phyloP scores from a whole-genome alignment of 1,140 invertebrate genomes.

The Drosophila tristis region DNA sequence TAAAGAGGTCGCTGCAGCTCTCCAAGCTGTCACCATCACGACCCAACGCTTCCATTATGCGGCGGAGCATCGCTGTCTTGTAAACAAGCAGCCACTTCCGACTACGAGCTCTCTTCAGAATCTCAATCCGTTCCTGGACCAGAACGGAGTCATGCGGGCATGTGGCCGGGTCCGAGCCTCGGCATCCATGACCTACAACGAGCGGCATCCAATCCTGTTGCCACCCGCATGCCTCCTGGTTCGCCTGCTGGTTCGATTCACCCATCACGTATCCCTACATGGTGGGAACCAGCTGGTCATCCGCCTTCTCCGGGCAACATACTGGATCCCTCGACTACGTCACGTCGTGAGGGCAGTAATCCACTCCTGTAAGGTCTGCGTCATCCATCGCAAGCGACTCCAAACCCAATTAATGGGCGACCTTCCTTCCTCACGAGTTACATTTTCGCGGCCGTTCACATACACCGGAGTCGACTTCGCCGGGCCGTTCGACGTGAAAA shows the following conservation, averaged over 20 bases:
- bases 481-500: neutral
- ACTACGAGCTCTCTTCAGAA: neutral
- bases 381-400: neutral
- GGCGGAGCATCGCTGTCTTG: neutral
- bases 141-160: neutral
- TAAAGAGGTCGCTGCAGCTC: neutral
- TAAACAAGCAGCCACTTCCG: neutral
- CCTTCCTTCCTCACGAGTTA: neutral
- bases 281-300: too few species aligned
- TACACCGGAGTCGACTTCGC: neutral
- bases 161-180: neutral
- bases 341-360: too few species aligned
- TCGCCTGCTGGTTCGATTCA: too few species aligned
- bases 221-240: too few species aligned
- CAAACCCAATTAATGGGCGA: conserved; percentile 1
- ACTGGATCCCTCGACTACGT: too few species aligned
- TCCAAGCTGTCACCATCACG: neutral
- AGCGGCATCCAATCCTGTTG: neutral
- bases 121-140: neutral
- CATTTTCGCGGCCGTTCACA: neutral
- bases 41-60: too few species aligned
- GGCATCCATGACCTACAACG: neutral
- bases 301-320: too few species aligned
- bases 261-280: too few species aligned
- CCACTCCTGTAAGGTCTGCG: too few species aligned